These are phyloP conservation scores for Eupsittula cactorum DNA, from an alignment of 2,113 vertebrate genomes.

Conservation along the genomic window DNA sequence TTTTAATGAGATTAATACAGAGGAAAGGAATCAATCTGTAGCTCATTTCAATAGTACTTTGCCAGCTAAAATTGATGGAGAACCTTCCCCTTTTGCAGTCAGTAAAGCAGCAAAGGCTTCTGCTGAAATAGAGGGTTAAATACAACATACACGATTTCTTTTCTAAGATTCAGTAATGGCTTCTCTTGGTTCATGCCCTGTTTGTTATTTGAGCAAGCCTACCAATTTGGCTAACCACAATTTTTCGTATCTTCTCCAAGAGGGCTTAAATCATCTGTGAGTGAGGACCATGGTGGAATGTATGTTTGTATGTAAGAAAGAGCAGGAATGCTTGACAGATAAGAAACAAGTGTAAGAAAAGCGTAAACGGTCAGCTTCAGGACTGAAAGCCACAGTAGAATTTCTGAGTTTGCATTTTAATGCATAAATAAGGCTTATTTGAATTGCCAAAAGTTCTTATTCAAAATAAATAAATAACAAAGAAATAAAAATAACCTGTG, in stretches of 20 bases:
- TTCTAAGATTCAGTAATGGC: background rate
- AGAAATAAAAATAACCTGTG: background rate
- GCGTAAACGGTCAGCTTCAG: background rate
- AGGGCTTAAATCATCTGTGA: background rate
- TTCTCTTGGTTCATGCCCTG: background rate
- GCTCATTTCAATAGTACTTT: slow-evolving; percentile 31
- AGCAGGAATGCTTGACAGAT: background rate
- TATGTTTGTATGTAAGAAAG: background rate
- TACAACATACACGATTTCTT: background rate
- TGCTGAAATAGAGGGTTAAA: background rate
- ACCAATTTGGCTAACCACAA: background rate
- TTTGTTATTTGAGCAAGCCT: background rate
- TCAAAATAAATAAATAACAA: slow-evolving; percentile 8
- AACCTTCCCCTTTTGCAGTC: background rate
- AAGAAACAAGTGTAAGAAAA: slow-evolving; percentile 17
- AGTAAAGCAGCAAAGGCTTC: background rate
- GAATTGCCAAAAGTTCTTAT: slow-evolving; percentile 1
- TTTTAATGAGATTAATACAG: slow-evolving; percentile 36
- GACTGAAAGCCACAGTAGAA: background rate
- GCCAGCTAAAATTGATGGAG: background rate
- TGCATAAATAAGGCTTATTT: slow-evolving; percentile 3
- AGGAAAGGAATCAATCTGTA: slow-evolving; percentile 55
- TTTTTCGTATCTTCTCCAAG: background rate
- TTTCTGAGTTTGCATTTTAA: slow-evolving; percentile 18
- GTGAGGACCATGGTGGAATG: background rate